Evolutionary conservation across 2,797 vertebrate genomes (phyloP), one percentile per base, ranked within the genome.

Genomic region (Chaenodraco wilsoni): DNA sequence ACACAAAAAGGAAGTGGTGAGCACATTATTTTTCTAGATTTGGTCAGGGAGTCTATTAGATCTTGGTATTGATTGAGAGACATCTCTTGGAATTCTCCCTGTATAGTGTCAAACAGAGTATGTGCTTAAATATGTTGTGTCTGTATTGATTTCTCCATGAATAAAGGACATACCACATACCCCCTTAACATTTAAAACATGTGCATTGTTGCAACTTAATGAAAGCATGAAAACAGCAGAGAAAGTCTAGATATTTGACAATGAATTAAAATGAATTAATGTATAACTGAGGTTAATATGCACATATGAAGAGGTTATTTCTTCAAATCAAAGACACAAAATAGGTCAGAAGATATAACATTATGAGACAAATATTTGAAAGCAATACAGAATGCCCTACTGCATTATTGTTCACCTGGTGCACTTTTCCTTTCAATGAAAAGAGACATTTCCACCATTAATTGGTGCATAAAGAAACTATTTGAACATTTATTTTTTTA

Each of bases 91-190:
- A 71, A 55, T 65, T 74, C 66, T 49, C 12, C 46, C 72, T n/a
- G 19, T 37, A 60, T 40, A 33, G 48, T 52, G 55, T 76, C 68
- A 51, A 62, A 74, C n/a, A 61, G 64, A n/a, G 1, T 65, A 48
- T 71, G 50, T 62, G 40, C 56, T 80, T 67, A 75, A 79, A 79
- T 75, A 70, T 79, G 59, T 72, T 74, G 58, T 76, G 46, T 68
- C 51, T 81, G 44, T 81, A 81, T 86, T 76, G 79, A 84, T 87
- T 84, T 75, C 48, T 44, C 62, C 54, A 75, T 69, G 59, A 83
- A 70, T 27, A 27, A 27, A 27, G 27, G 27, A 27, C 27, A 27
- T 5, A 27, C 27, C 27, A 27, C 27, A 27, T 27, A 27, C 33
- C 33, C 33, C 33, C 33, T 37, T 37, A 9, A 37, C 33, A 37